Base-by-base conservation (phyloP, 2,797 vertebrate species). In the Aldrovandia affinis region DNA sequence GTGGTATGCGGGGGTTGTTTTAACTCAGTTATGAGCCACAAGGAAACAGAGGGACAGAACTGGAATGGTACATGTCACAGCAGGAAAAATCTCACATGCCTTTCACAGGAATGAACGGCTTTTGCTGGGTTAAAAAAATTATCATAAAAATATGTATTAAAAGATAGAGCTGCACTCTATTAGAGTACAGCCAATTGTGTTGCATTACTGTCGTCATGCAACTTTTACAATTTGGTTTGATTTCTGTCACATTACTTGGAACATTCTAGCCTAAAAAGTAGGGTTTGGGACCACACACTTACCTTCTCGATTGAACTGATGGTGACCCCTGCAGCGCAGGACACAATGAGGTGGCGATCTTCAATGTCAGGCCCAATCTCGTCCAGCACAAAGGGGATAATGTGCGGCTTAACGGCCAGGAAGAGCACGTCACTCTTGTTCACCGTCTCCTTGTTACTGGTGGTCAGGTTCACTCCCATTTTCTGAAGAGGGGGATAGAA, bases 271-370 rank as follows among this genome's bases (percentile, higher is more conserved):
- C 18, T 20, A 36, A 18, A n/a, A n/a, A n/a, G n/a, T n/a, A n/a
- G n/a, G n/a, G n/a, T n/a, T n/a, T n/a, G n/a, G n/a, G n/a, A n/a
- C n/a, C n/a, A n/a, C n/a, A n/a, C n/a, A n/a, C n/a, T n/a, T n/a
- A 92, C 97, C 96, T 97, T 97, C 92, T 97, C 96, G 83, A 97
- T 96, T 52, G 96, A 97, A 91, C 93, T 95, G 86, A 97, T 97
- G 54, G 97, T 97, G 87, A 97, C 96, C 0, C 96, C 96, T 0
- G 96, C 97, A 0, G 96, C 97, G 42, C 96, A 97, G 63, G 97
- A 97, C 4, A 97, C 96, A 39, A 97, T 95, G 22, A 96, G 96
- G 89, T 97, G 96, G 10, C 96, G 91, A 57, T 95, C 83, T 87
- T 96, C 94, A 25, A 97, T 96, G n/a, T 96, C 96, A 0, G 95